These are phyloP conservation scores for Oscheius sp. DNA, from an alignment of 2,888 invertebrate genomes.

Conservation along the genomic window DNA sequence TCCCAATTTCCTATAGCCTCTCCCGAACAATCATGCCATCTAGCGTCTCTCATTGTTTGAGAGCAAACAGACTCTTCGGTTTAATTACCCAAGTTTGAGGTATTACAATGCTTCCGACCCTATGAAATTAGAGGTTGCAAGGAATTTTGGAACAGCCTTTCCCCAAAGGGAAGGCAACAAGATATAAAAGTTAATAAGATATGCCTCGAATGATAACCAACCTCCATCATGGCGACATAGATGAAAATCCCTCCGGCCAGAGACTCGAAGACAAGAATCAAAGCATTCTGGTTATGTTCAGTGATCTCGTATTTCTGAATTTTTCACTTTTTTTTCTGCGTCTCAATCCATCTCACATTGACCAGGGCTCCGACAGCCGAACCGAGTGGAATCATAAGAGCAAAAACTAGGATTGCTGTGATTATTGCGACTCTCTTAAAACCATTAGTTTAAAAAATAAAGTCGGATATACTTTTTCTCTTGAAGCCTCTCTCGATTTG, in stretches of 20 bases:
- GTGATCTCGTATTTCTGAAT: constrained; percentile 9
- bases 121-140: neutral
- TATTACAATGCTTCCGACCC: too few relatives aligned
- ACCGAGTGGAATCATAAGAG: constrained; percentile 2
- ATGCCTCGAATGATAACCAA: too few relatives aligned
- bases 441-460: neutral
- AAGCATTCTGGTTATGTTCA: neutral
- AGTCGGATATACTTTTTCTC: neutral
- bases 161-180: neutral
- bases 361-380: constrained; percentile 18
- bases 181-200: neutral
- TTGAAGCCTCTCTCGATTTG: neutral
- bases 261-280: constrained; percentile 4
- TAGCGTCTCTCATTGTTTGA: too few relatives aligned
- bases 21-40: too few relatives aligned
- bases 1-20: too few relatives aligned
- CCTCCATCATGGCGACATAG: constrained; percentile 14
- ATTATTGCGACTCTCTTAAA: constrained; percentile 16
- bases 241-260: constrained; percentile 19
- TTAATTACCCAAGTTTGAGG: too few relatives aligned
- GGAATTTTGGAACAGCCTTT: neutral
- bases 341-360: neutral
- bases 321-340: neutral
- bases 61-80: too few relatives aligned
- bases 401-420: constrained; percentile 18